A percentile compares a stretch with the other conserved stretches of the same genome.
Conservation (phyloP, 2,888 invertebrate species). For the Electrophaes corylata region DNA sequence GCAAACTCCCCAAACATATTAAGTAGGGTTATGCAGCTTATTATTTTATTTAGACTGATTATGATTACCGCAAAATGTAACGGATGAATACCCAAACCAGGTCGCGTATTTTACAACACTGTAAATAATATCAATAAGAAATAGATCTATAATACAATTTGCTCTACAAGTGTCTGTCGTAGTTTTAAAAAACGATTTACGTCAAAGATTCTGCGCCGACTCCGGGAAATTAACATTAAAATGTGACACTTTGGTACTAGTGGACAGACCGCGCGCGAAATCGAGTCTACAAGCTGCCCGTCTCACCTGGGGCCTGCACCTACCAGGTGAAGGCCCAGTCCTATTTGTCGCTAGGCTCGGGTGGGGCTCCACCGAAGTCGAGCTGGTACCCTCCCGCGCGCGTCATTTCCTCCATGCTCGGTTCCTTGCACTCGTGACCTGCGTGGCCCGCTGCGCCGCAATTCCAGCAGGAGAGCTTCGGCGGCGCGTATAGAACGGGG, state of each 20-base stretch:
- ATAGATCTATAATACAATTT: constrained; percentile 52
- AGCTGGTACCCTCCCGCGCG: constrained; percentile 88
- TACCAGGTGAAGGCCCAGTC: constrained; percentile 39
- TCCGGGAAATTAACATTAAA: constrained; percentile 43
- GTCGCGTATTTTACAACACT: background rate
- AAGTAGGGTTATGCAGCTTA: too few species aligned
- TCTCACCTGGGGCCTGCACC: constrained; percentile 36
- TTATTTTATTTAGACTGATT: too few species aligned
- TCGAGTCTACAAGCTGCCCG: constrained; percentile 33
- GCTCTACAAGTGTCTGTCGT: constrained; percentile 49
- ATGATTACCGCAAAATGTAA: too few species aligned
- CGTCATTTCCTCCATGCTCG: constrained; percentile 96
- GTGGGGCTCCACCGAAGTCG: constrained; percentile 84
- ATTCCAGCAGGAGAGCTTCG: constrained; percentile 93
- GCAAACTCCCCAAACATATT: too few species aligned
- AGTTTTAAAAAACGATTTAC: constrained; percentile 37
- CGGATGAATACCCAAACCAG: background rate
- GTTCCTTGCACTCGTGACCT: constrained; percentile 94
- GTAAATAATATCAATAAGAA: constrained; percentile 44
- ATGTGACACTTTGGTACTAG: constrained; percentile 61
- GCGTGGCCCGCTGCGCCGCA: constrained; percentile 94
- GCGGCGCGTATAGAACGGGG: constrained; percentile 83
- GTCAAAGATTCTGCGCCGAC: constrained; percentile 39
- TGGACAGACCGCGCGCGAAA: constrained; percentile 44
- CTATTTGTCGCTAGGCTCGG: constrained; percentile 74